Evolutionary conservation across 35 echinoderm and acorn worm species (phyloP).

Genomic region (Holothuria glaberrima): DNA sequence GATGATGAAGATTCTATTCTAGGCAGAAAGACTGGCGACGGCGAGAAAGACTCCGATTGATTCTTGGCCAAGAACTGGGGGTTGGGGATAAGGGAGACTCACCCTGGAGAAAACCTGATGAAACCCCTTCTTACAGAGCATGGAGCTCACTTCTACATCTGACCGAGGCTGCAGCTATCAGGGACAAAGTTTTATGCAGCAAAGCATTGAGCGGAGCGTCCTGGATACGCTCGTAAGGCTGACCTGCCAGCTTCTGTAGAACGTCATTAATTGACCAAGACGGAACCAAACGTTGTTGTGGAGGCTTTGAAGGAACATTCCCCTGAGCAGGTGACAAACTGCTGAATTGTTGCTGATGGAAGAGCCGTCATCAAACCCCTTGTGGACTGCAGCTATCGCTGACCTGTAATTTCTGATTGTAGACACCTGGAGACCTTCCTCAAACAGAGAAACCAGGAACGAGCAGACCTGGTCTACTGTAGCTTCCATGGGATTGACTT

Average conservation of each 20-base stretch:
- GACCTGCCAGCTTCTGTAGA: background rate
- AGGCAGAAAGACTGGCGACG: background rate
- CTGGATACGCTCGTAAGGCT: constrained; percentile 17
- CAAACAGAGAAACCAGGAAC: constrained; percentile 24
- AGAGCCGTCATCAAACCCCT: constrained; percentile 1
- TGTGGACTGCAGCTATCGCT: constrained; percentile 31
- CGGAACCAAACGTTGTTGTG: background rate
- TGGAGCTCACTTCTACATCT: background rate
- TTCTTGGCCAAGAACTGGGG: constrained; percentile 16
- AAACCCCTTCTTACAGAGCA: background rate
- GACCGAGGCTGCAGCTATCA: constrained; percentile 18
- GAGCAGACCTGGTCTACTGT: background rate
- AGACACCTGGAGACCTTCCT: background rate
- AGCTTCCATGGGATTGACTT: background rate
- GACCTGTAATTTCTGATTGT: constrained; percentile 40
- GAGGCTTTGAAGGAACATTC: constrained; percentile 35
- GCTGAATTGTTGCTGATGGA: background rate
- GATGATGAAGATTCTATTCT: background rate
- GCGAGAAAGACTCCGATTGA: constrained; percentile 10
- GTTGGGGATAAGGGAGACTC: background rate
- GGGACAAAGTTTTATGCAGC: background rate
- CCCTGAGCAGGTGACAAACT: background rate
- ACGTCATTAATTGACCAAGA: constrained; percentile 44
- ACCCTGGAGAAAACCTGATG: background rate
- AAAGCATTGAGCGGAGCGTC: background rate